Evolutionary conservation across 2,797 vertebrate genomes (phyloP), one percentile per base, ranked within the genome.

Genomic region (Melanotaenia pygmaea): DNA sequence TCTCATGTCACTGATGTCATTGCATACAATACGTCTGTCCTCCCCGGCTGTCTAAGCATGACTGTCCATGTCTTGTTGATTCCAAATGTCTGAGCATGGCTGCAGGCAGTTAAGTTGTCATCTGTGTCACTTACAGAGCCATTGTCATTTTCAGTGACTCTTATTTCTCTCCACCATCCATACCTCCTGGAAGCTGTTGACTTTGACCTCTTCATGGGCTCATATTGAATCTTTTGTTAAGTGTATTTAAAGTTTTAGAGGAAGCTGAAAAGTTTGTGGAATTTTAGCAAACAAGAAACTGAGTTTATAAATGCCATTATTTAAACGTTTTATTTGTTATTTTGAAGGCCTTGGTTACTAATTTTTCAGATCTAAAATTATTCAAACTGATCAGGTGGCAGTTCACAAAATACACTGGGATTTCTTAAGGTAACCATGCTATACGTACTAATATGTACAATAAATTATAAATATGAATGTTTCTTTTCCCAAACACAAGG

Each of bases 31-130:
- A 61, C 63, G 26, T 70, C 56, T n/a, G 63, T 84, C 63, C 76
- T 62, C 60, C 43, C 43, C 32, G 13, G 58, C 68, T 70, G 68
- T 74, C 66, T 76, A 72, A 67, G 64, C 83, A 58, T 43, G 72
- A 79, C 82, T 64, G 56, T 75, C 59, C 59, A 8, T 22, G 67
- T 83, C 81, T 54, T 5, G 63, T 75, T 76, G 64, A 79, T 67
- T 76, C 57, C 66, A 58, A 57, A 62, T 38, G 47, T 70, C 62
- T 53, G 73, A 77, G 64, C 40, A 64, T 72, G 63, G 73, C 81
- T 79, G 1, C 3, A 67, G 76, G 71, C 70, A 32, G 70, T 81
- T 58, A 26, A 57, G 32, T 32, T 80, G 79, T 82, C 82, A 74
- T n/a, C 68, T 24, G 59, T 61, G 65, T 57, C 76, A 60, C 59